phyloP scores from a whole-genome alignment of 2,888 invertebrate genomes.

The Drosophila pegasa region DNA sequence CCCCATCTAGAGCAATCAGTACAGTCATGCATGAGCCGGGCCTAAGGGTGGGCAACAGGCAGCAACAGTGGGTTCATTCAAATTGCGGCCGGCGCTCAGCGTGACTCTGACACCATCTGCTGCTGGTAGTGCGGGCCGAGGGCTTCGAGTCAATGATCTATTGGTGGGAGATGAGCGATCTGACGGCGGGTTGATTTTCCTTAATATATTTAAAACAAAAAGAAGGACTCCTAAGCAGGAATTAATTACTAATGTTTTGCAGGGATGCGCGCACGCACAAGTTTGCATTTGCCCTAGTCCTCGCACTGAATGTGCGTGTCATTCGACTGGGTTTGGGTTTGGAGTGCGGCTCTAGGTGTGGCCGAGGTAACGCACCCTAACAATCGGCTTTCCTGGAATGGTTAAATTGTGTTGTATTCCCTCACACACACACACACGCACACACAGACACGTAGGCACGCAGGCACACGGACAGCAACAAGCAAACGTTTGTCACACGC shows the following conservation, averaged over 20 bases:
- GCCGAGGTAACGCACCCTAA: constrained; percentile 18
- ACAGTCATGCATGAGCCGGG: constrained; percentile 43
- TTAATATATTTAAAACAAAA: background rate
- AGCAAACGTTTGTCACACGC: constrained; percentile 23
- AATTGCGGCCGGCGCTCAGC: constrained; percentile 33
- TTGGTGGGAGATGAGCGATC: constrained; percentile 39
- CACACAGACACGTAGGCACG: constrained; percentile 17
- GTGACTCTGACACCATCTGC: constrained; percentile 53
- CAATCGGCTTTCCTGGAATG: constrained; percentile 33
- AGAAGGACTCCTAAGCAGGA: background rate
- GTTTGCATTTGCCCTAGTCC: constrained; percentile 52
- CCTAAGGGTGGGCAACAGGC: constrained; percentile 31
- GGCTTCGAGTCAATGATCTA: constrained; percentile 20
- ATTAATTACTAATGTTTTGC: constrained; percentile 28
- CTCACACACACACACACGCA: constrained; percentile 25
- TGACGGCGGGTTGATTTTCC: constrained; percentile 15
- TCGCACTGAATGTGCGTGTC: constrained; percentile 40
- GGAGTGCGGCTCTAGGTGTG: constrained; percentile 40
- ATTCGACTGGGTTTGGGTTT: constrained; percentile 12
- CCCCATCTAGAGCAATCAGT: constrained; percentile 23
- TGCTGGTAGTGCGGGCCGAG: constrained; percentile 39
- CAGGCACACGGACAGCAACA: constrained; percentile 11
- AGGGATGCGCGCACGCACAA: constrained; percentile 30
- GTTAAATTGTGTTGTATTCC: constrained; percentile 14
- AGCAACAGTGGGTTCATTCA: constrained; percentile 50